Evolutionary conservation across 1,140 invertebrate species (phyloP).

Genomic region (Bombus waltoni): DNA sequence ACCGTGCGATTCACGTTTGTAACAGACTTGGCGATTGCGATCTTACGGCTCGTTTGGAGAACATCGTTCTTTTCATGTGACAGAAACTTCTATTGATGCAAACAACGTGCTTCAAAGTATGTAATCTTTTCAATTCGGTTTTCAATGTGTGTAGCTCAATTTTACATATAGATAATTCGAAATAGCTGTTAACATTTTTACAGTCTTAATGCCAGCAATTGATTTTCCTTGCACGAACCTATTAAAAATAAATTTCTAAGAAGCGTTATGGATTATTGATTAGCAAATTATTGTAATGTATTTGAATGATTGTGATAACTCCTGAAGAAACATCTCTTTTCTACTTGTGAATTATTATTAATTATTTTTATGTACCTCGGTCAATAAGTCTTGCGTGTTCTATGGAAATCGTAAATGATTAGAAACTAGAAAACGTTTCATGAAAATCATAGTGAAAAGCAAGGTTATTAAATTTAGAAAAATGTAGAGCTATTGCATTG

Average conservation of each 20-base stretch:
- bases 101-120: not conserved
- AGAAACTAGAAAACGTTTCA: not conserved
- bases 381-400: no score
- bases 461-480: not conserved
- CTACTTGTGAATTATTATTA: not conserved
- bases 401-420: not conserved
- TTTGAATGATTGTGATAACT: not conserved
- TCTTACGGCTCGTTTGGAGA: not conserved
- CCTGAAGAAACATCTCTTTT: no score
- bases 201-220: not conserved
- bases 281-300: not conserved
- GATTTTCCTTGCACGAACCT: not conserved
- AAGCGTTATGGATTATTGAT: not conserved
- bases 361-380: no score
- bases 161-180: not conserved
- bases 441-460: not conserved
- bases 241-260: not conserved
- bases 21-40: not conserved
- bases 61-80: not conserved
- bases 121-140: not conserved
- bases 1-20: slow-evolving; percentile 2
- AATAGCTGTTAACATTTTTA: not conserved
- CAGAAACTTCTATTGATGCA: not conserved
- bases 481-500: not conserved
- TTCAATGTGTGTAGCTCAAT: no score